A percentile compares a stretch with the other conserved stretches of the same genome.
These are phyloP conservation scores for Corythornis cristatus DNA, from an alignment of 2,113 vertebrate species.

Conservation along the genomic window DNA sequence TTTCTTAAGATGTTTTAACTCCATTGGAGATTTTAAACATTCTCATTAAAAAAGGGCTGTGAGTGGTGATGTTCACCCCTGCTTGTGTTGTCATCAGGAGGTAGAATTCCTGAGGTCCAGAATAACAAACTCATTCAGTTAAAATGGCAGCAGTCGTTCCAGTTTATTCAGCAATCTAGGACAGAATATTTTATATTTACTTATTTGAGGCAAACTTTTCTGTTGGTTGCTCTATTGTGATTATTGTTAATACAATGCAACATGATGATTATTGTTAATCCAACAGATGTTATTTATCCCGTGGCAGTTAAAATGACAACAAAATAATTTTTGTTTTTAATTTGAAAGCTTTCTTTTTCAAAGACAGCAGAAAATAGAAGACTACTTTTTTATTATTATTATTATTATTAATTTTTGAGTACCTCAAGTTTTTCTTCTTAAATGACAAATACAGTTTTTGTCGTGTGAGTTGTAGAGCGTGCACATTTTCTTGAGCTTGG, in stretches of 20 bases:
- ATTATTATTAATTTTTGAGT: background rate
- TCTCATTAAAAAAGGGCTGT: background rate
- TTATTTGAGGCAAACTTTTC: background rate
- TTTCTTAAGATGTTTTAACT: background rate
- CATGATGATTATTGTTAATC: no score
- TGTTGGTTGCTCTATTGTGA: background rate
- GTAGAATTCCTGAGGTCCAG: conserved; percentile 4
- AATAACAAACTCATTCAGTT: background rate
- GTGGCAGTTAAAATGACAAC: background rate
- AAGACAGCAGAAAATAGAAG: background rate
- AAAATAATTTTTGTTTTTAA: background rate
- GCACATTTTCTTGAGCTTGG: background rate
- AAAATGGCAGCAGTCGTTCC: background rate
- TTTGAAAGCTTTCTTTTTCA: conserved; percentile 3
- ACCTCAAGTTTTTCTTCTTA: background rate
- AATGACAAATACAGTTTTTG: background rate
- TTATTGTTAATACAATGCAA: no score
- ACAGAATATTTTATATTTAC: background rate
- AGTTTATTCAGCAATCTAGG: background rate
- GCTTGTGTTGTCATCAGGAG: background rate
- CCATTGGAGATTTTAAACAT: background rate
- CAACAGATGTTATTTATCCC: background rate
- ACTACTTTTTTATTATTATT: background rate
- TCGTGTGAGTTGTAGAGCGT: background rate
- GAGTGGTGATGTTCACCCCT: background rate